A percentile compares a stretch with the other conserved stretches of the same genome.
Conservation (phyloP, 2,888 invertebrate species). For the Amaurobius ferox region DNA sequence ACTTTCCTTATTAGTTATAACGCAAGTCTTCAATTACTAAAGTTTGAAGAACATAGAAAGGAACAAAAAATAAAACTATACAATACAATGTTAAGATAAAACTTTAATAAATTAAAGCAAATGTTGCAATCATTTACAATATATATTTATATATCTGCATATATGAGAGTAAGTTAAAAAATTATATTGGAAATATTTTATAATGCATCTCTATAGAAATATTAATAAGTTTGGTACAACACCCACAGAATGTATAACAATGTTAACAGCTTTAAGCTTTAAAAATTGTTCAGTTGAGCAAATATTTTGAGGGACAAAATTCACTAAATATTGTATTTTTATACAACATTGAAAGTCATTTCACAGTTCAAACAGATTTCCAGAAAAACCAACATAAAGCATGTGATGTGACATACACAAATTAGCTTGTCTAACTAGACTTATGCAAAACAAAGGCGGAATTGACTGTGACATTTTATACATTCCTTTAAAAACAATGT, state of each 20-base stretch:
- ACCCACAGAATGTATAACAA: not conserved
- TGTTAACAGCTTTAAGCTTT: not conserved
- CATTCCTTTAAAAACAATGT: too few relatives aligned
- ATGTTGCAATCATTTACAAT: not conserved
- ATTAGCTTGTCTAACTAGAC: too few relatives aligned
- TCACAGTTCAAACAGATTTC: too few relatives aligned
- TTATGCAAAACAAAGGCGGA: too few relatives aligned
- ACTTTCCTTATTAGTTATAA: too few relatives aligned
- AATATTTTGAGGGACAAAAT: not conserved
- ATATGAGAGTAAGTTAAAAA: not conserved
- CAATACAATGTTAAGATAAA: not conserved
- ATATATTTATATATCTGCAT: not conserved
- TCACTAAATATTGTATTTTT: not conserved
- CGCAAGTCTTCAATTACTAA: too few relatives aligned
- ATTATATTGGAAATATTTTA: not conserved
- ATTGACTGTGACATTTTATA: too few relatives aligned
- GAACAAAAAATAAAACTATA: not conserved
- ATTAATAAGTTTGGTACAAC: not conserved
- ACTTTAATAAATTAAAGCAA: constrained; percentile 4
- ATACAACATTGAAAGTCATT: too few relatives aligned
- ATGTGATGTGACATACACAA: too few relatives aligned
- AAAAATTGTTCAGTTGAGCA: not conserved
- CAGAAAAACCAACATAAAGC: too few relatives aligned
- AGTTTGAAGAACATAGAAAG: too few relatives aligned
- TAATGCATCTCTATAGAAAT: not conserved